Evolutionary conservation across 2,888 invertebrate species (phyloP).

Genomic region (Acronicta leporina): DNA sequence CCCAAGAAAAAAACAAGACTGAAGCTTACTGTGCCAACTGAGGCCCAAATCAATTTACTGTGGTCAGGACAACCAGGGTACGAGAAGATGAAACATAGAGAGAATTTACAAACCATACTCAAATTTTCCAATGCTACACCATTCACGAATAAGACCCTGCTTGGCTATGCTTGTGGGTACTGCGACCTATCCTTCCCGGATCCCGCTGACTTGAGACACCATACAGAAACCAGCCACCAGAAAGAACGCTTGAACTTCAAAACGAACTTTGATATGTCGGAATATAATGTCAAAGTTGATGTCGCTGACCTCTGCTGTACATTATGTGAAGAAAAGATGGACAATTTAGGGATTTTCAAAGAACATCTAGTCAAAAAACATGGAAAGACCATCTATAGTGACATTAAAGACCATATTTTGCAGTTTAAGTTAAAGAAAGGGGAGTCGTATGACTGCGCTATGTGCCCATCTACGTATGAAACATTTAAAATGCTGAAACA

Average conservation of each 20-base stretch:
- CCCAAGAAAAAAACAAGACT: constrained; percentile 39
- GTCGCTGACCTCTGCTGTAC: constrained; percentile 67
- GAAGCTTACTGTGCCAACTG: constrained; percentile 57
- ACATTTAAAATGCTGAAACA: constrained; percentile 83
- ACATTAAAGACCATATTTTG: constrained; percentile 78
- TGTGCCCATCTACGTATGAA: constrained; percentile 78
- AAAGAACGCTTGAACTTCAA: constrained; percentile 69
- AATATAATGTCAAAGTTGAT: constrained; percentile 75
- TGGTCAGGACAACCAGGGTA: constrained; percentile 58
- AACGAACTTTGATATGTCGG: constrained; percentile 68
- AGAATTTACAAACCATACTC: constrained; percentile 73
- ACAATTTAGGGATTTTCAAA: constrained; percentile 64
- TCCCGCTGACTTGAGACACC: constrained; percentile 68
- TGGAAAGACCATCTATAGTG: constrained; percentile 65
- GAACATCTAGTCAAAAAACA: constrained; percentile 73
- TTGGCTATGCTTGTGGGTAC: constrained; percentile 77
- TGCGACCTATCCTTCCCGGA: constrained; percentile 74
- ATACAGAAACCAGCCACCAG: constrained; percentile 65
- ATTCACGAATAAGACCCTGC: constrained; percentile 73
- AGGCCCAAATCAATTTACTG: constrained; percentile 59
- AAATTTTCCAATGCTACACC: constrained; percentile 76
- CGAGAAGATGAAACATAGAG: constrained; percentile 72
- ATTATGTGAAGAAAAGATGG: constrained; percentile 65
- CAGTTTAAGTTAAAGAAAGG: constrained; percentile 80
- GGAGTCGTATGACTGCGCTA: constrained; percentile 74